phyloP scores from a whole-genome alignment of 2,888 invertebrate genomes.

The Poecilus cupreus region DNA sequence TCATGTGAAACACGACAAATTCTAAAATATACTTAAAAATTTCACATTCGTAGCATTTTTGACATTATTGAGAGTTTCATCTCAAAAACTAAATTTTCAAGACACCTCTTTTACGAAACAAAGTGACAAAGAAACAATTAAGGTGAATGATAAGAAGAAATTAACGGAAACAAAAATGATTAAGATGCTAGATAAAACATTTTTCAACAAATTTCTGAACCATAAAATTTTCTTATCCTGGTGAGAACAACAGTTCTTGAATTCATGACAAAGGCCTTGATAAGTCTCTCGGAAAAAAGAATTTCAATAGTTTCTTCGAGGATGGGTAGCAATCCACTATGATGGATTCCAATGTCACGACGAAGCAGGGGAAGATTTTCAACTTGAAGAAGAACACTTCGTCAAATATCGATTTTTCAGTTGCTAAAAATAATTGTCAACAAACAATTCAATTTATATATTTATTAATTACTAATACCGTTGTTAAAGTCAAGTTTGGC shows the following conservation, averaged over 20 bases:
- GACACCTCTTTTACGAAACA: too few species aligned
- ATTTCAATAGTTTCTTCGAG: constrained; percentile 99
- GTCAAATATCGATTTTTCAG: constrained; percentile 95
- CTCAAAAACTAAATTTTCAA: too few species aligned
- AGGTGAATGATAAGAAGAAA: too few species aligned
- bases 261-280: constrained; percentile 99
- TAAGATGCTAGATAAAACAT: constrained; percentile 65
- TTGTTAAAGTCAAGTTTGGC: constrained; percentile 97
- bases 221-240: constrained; percentile 96
- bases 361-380: constrained; percentile 94
- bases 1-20: too few species aligned
- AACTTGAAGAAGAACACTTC: constrained; percentile 98
- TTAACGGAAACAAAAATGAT: background rate
- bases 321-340: constrained; percentile 95
- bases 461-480: constrained; percentile 72
- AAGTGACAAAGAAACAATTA: too few species aligned
- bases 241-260: constrained; percentile 99
- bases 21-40: too few species aligned
- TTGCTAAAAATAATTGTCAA: constrained; percentile 74
- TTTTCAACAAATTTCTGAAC: constrained; percentile 93
- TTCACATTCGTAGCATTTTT: too few species aligned
- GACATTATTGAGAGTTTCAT: too few species aligned
- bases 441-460: background rate
- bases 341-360: constrained; percentile 99
- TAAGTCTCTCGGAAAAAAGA: constrained; percentile 96